phyloP scores from a whole-genome alignment of 2,888 invertebrate genomes.

The Pasiphila rectangulata region DNA sequence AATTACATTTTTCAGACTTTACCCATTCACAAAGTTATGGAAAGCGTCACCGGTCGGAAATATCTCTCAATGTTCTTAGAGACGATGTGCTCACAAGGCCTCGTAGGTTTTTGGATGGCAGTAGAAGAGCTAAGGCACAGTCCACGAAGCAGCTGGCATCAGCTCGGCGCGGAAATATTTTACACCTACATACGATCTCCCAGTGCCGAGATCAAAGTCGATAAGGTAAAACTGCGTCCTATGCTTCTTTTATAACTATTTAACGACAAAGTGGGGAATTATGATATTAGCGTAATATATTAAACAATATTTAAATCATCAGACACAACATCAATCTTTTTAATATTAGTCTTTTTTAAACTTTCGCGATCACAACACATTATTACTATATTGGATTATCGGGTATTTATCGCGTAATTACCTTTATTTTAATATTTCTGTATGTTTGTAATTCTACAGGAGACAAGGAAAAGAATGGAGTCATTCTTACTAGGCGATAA shows the following conservation, averaged over 20 bases:
- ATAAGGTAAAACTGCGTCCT: conserved; percentile 82
- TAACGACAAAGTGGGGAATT: no score
- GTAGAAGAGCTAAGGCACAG: conserved; percentile 91
- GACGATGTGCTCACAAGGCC: conserved; percentile 90
- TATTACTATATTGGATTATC: no score
- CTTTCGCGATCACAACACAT: background rate
- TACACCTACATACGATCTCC: conserved; percentile 92
- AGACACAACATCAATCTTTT: no score
- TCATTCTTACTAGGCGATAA: conserved; percentile 92
- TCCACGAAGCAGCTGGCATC: conserved; percentile 89
- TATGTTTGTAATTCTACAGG: conserved; percentile 46
- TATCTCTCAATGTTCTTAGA: conserved; percentile 91
- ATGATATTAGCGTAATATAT: no score
- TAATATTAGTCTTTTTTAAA: no score
- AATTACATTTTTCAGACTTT: conserved; percentile 80
- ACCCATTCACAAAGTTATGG: conserved; percentile 86
- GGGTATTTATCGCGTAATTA: background rate
- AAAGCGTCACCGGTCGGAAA: conserved; percentile 89
- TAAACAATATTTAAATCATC: no score
- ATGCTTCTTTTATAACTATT: no score
- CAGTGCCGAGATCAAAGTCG: conserved; percentile 90
- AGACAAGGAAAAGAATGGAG: conserved; percentile 91
- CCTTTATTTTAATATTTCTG: background rate
- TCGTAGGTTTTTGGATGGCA: conserved; percentile 92
- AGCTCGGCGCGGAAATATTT: conserved; percentile 94